phyloP scores from a whole-genome alignment of 2,113 vertebrate species.

The Athene noctua region DNA sequence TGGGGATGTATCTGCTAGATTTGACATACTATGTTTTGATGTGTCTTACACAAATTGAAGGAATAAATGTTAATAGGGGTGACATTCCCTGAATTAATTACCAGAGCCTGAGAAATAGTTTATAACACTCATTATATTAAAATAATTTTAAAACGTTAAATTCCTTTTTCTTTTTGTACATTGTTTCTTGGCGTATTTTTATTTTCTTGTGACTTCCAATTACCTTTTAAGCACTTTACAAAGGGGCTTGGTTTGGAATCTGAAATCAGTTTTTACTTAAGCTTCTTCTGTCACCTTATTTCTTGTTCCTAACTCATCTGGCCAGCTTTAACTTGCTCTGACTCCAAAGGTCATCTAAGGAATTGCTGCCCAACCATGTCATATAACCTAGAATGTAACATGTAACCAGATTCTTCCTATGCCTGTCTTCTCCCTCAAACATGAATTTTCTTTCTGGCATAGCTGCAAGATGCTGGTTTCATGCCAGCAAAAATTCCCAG shows the following conservation, averaged over 20 bases:
- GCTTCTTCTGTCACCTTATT: background rate
- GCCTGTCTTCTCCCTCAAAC: background rate
- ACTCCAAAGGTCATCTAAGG: background rate
- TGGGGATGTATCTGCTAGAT: background rate
- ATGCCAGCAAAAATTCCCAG: background rate
- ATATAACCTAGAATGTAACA: background rate
- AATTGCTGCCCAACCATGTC: background rate
- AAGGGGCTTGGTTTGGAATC: background rate
- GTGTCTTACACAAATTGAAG: background rate
- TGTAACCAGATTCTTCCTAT: background rate
- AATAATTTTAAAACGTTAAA: rapidly evolving
- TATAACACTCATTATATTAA: background rate
- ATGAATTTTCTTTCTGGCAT: background rate
- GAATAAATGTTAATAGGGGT: background rate
- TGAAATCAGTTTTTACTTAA: background rate
- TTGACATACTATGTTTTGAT: background rate
- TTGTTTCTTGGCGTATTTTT: background rate
- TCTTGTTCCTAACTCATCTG: background rate
- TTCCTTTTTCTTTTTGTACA: background rate
- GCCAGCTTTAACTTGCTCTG: background rate
- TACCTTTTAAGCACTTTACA: background rate
- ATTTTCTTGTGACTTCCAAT: background rate
- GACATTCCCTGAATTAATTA: background rate
- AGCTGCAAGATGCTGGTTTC: background rate
- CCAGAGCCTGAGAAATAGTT: background rate